Evolutionary conservation across 2,888 invertebrate genomes (phyloP).

Genomic region (Thecocarcelia acutangulata): DNA sequence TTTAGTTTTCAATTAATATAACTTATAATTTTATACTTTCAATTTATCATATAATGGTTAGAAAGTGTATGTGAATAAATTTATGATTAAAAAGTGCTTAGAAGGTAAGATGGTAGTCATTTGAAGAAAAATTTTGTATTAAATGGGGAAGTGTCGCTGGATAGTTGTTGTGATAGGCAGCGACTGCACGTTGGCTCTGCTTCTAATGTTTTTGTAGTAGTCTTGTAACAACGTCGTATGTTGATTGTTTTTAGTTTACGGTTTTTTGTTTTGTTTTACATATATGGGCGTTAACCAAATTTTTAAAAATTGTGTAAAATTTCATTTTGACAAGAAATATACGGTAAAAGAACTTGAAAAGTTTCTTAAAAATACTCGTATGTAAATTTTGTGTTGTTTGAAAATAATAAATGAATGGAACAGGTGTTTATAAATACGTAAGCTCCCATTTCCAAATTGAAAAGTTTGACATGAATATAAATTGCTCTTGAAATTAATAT

Average conservation of each 20-base stretch:
- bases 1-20: conserved; percentile 51
- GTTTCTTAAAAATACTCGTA: no score
- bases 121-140: conserved; percentile 9
- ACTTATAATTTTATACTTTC: conserved; percentile 41
- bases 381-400: no score
- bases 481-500: conserved; percentile 46
- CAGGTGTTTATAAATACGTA: not conserved
- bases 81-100: conserved; percentile 20
- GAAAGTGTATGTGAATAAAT: conserved; percentile 39
- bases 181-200: conserved; percentile 58
- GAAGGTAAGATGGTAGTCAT: conserved; percentile 56
- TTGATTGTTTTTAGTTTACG: conserved; percentile 60
- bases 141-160: conserved; percentile 37
- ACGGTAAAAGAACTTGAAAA: no score
- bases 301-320: conserved; percentile 30
- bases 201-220: conserved; percentile 71
- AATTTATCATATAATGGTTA: conserved; percentile 44
- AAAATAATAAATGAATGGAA: not conserved
- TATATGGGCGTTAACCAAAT: conserved; percentile 78
- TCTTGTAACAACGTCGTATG: conserved; percentile 64
- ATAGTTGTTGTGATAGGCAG: conserved; percentile 60
- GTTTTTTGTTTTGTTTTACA: conserved; percentile 46
- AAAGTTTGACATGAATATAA: conserved; percentile 33
- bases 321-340: not conserved
- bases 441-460: not conserved